Conservation (phyloP, 64 coral and sea anemone genomes). For the Montipora capricornis region DNA sequence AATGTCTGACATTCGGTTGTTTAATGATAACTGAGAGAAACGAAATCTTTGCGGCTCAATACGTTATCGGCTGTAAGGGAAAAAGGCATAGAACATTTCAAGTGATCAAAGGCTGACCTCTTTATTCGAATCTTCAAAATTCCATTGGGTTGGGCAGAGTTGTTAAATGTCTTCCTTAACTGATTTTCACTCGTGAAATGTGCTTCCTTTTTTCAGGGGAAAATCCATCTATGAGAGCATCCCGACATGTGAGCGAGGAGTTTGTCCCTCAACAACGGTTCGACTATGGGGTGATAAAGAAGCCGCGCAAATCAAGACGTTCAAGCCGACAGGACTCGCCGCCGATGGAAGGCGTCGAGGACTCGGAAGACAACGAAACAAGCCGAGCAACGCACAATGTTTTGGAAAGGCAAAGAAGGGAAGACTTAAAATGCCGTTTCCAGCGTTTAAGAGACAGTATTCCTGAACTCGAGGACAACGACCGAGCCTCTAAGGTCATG, state of each 20-base stretch:
- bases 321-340: conserved; percentile 67
- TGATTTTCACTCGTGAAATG: neutral
- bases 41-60: neutral
- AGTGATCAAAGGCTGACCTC: neutral
- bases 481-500: conserved; percentile 95
- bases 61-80: too few relatives aligned
- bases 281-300: conserved; percentile 70
- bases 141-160: neutral
- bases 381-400: conserved; percentile 98
- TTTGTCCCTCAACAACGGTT: conserved; percentile 65
- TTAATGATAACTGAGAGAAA: conserved; percentile 11
- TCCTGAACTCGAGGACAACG: conserved; percentile 94
- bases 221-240: conserved; percentile 36
- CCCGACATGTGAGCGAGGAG: conserved; percentile 61
- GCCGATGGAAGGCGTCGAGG: conserved; percentile 81
- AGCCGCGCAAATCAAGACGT: conserved; percentile 66
- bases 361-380: conserved; percentile 96
- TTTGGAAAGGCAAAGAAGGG: conserved; percentile 87
- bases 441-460: conserved; percentile 92
- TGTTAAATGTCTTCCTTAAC: neutral
- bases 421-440: conserved; percentile 97
- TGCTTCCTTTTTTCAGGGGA: conserved; percentile 46
- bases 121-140: conserved; percentile 3
- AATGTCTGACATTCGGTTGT: conserved; percentile 21
- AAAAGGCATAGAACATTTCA: neutral